Base-by-base conservation (phyloP, 2,113 vertebrate species). In the Chaetodon trifascialis region DNA sequence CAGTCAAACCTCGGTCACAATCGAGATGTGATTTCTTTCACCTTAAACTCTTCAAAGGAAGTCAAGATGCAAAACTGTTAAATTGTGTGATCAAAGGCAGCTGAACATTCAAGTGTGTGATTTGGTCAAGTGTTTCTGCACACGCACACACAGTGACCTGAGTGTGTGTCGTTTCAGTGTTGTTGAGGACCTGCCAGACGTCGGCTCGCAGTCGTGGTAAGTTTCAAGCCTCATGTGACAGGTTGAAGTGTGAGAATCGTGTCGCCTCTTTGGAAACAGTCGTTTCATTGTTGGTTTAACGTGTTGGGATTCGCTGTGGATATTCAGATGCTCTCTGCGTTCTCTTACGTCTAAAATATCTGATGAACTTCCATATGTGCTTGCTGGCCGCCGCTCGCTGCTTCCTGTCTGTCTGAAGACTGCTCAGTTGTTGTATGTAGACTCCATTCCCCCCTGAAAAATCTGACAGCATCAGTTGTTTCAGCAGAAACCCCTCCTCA, bases 131-230 rank as follows among this genome's bases (percentile, higher is more conserved):
- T 44, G 46, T 51, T 6, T 51, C 15, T 36, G 2, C 8, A 21
- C 19, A 36, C 58, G 34, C 58, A 30, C 54, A n/a, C 9, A 4
- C 12, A 47, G 56, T 64, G 21, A 3, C 44, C 3, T 21, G 25
- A 54, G 1, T 11, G 7, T 67, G 38, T 73, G 34, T 64, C 17
- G 7, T 85, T 74, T 52, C 60, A 80, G 83, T 76, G 60, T 11
- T 16, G 51, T 0, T 69, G 21, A n/a, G 25, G 0, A 0, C 11
- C 49, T 11, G 4, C 38, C 2, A 0, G 56, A 54, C 16, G 8
- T 59, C 62, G 0, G 44, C 17, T 1, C 15, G 19, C 15, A 0
- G 16, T 17, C 59, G 1, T 1, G 74, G 86, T 85, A 2, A 82
- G 79, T 55, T 25, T 40, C 5, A 21, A 1, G 4, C 4, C 11